A percentile compares a stretch with the other conserved stretches of the same genome.
These are phyloP conservation scores for Drosophila mettleri DNA, from an alignment of 2,888 invertebrate species.

Conservation along the genomic window DNA sequence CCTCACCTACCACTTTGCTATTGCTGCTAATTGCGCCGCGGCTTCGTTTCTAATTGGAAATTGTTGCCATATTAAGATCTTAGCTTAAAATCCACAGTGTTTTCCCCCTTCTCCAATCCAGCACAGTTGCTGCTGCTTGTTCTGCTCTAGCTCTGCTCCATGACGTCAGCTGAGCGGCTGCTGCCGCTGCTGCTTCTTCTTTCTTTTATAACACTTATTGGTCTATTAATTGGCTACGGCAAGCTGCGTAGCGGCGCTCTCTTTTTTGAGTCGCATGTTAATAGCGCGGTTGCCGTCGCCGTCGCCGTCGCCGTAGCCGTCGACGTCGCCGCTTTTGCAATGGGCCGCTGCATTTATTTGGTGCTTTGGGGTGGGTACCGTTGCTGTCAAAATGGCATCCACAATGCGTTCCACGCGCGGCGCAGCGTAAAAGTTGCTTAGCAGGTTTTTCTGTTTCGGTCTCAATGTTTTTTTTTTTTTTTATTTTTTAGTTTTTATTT, in stretches of 20 bases:
- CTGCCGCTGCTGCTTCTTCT: not conserved
- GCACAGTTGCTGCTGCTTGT: not conserved
- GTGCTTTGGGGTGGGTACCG: constrained; percentile 32
- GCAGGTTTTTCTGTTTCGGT: constrained; percentile 51
- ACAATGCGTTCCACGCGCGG: constrained; percentile 61
- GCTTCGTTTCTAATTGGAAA: constrained; percentile 45
- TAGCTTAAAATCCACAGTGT: constrained; percentile 33
- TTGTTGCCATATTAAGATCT: constrained; percentile 47
- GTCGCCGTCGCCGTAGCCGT: constrained; percentile 13
- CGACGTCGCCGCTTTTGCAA: constrained; percentile 41
- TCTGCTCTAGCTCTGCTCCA: constrained; percentile 14
- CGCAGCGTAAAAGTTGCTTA: constrained; percentile 70
- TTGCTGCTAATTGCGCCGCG: constrained; percentile 33
- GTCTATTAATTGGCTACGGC: constrained; percentile 43
- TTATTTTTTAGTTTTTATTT: constrained; percentile 1
- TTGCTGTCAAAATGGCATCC: constrained; percentile 59
- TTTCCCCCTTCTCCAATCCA: too few relatives aligned
- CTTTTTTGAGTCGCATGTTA: constrained; percentile 31
- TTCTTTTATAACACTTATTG: constrained; percentile 28
- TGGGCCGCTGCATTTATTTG: constrained; percentile 41
- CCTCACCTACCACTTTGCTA: not conserved
- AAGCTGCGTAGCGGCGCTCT: constrained; percentile 30
- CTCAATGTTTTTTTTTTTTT: constrained; percentile 9
- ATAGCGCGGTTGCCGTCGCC: constrained; percentile 11
- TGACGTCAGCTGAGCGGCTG: constrained; percentile 43